Conservation (phyloP, 2,797 vertebrate species). For the Orientallactaga sibirica region DNA sequence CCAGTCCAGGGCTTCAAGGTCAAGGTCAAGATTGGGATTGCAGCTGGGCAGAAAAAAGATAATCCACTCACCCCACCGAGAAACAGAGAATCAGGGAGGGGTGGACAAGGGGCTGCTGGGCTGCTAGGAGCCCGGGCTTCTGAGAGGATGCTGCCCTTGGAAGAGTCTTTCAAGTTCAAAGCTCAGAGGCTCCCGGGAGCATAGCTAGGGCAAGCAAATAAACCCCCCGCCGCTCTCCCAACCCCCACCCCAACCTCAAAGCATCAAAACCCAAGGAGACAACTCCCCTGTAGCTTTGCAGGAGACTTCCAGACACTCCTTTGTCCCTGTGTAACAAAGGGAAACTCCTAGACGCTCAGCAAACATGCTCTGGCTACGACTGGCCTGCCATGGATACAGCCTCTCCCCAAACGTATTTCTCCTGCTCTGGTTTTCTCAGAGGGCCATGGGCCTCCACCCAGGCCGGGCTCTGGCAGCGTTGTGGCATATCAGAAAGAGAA, state of each 20-base stretch:
- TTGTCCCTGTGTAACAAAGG: constrained; percentile 27
- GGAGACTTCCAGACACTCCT: constrained; percentile 45
- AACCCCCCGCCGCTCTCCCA: constrained; percentile 40
- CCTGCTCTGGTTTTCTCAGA: not conserved
- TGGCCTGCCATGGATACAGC: not conserved
- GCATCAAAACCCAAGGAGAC: constrained; percentile 12
- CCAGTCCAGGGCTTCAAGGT: not conserved
- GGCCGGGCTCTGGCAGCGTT: not conserved
- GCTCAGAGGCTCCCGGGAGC: constrained; percentile 56
- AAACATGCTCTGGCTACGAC: accelerated
- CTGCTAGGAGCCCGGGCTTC: constrained; percentile 68
- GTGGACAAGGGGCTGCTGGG: not conserved
- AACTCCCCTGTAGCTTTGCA: constrained; percentile 30
- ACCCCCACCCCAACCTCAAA: constrained; percentile 61
- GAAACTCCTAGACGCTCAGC: not conserved
- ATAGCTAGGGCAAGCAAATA: constrained; percentile 53
- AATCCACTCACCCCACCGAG: constrained; percentile 30
- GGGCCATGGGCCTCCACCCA: accelerated
- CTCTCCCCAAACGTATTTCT: not conserved
- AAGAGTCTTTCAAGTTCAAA: constrained; percentile 76
- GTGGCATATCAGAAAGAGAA: not conserved
- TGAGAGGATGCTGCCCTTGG: constrained; percentile 65
- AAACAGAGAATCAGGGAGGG: constrained; percentile 7
- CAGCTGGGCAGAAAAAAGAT: constrained; percentile 21
- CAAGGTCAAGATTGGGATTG: not conserved